Evolutionary conservation across 2,797 vertebrate genomes (phyloP), one percentile per base, ranked within the genome.

Genomic region (Selene dorsalis): DNA sequence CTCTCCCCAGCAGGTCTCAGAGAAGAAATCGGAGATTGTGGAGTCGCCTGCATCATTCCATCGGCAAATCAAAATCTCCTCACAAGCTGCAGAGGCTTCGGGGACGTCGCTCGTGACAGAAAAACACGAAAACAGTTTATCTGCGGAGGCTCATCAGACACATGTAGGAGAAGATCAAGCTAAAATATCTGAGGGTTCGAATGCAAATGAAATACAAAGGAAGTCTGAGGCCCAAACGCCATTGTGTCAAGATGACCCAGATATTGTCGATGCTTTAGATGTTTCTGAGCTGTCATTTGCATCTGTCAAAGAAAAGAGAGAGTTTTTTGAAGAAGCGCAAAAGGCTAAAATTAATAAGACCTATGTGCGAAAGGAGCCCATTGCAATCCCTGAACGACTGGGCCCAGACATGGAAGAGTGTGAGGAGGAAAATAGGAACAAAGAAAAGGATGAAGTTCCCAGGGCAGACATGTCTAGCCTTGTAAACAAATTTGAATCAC

Each of bases 11-110:
- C 93, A 94, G 6, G 83, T 95, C 12, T 84, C 88, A 5, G 96
- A 96, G 65, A 97, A 93, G 88, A 96, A 93, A 83, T 95, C 96
- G 0, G 96, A 97, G 90, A 95, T 96, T 43, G 88, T 97, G 70
- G 93, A 95, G 58, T 95, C 95, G 35, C 96, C 97, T 13, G 88
- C 95, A 28, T 95, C 95, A 9, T 96, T 97, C 75, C 94, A 96
- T 70, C 94, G 94, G 53, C 95, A 97, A 91, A 96, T 97, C 74
- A 96, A 95, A 92, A 95, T 93, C 0, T 95, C 97, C 64, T 85
- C 88, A 10, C 93, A 79, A 86, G 75, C 72, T 64, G 64, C 55
- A 50, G 87, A 85, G 39, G 32, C 66, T 56, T 77, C 85, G 18
- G 77, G 38, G 56, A 75, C 22, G 2, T n/a, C 41, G n/a, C 63